Conservation (phyloP, 2,797 vertebrate species). For the Ptychadena robeensis region DNA sequence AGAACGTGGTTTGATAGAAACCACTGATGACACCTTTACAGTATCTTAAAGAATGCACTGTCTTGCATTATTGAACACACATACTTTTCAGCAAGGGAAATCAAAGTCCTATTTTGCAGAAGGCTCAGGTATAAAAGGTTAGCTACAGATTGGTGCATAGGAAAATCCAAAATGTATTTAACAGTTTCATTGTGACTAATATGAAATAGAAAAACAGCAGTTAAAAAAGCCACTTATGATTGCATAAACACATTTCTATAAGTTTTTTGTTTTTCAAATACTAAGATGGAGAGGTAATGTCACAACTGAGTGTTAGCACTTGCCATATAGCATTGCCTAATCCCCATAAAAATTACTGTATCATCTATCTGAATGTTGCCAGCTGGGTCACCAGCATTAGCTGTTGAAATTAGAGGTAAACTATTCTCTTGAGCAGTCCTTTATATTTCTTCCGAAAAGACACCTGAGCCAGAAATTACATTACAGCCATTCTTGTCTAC, state of each 20-base stretch:
- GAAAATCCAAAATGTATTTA: too few species aligned
- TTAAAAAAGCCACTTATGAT: not conserved
- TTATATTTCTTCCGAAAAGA: not conserved
- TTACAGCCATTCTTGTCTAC: not conserved
- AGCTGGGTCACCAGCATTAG: not conserved
- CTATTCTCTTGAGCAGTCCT: too few species aligned
- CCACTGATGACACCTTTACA: slow-evolving; percentile 32
- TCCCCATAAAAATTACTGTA: not conserved
- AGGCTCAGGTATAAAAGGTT: slow-evolving; percentile 1
- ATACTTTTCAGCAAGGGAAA: slow-evolving; percentile 30
- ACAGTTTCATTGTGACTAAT: not conserved
- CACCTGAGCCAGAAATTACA: not conserved
- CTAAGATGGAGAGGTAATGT: too few species aligned
- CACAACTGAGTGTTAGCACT: not conserved
- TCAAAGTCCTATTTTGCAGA: slow-evolving; percentile 20
- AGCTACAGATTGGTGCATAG: too few species aligned
- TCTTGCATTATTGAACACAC: slow-evolving; percentile 43
- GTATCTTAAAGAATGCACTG: slow-evolving; percentile 30
- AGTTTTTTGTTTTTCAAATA: too few species aligned
- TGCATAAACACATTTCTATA: not conserved
- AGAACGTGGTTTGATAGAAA: slow-evolving; percentile 37
- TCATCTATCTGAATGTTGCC: not conserved
- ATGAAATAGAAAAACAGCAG: not conserved
- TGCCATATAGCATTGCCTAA: not conserved
- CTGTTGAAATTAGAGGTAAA: too few species aligned